A percentile compares a stretch with the other conserved stretches of the same genome.
phyloP scores from a whole-genome alignment of 1,140 invertebrate species.

The Brachionus manjavacas region DNA sequence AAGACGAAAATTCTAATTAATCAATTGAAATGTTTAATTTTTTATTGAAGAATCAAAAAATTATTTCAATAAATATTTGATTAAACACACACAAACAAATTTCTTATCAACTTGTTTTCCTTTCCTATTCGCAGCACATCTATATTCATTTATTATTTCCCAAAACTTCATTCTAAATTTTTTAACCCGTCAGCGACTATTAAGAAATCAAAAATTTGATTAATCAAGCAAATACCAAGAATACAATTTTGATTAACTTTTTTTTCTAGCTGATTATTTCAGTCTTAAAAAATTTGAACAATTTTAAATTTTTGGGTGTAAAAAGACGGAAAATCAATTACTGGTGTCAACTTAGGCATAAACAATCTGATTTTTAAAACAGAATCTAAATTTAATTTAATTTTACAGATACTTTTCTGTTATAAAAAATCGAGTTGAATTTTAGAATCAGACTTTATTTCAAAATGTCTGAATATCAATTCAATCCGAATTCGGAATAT shows the following conservation, averaged over 20 bases:
- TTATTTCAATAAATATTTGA: conserved; percentile 1
- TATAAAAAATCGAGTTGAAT: not conserved
- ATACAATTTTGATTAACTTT: not conserved
- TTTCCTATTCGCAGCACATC: not conserved
- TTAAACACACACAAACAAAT: not conserved
- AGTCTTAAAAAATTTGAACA: not conserved
- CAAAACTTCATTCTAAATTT: not conserved
- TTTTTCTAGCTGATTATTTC: not conserved
- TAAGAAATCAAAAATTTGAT: not conserved
- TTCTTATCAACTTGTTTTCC: not conserved
- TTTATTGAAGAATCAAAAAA: conserved; percentile 2
- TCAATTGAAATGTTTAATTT: not conserved
- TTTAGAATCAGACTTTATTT: not conserved
- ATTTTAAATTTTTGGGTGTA: not conserved
- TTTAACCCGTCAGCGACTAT: not conserved
- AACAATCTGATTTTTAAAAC: not conserved
- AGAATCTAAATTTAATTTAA: not conserved
- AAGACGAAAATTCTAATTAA: conserved; percentile 29
- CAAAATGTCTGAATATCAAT: conserved; percentile 21
- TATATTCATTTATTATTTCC: not conserved
- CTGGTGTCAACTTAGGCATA: not conserved
- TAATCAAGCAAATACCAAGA: not conserved
- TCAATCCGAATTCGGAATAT: not conserved
- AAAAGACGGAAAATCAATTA: not conserved
- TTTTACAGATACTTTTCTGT: not conserved